Percentiles rank a stretch among this genome's conserved stretches.
Evolutionary conservation across 1,140 invertebrate genomes (phyloP).

Genomic region (Aradophagus sp.): DNA sequence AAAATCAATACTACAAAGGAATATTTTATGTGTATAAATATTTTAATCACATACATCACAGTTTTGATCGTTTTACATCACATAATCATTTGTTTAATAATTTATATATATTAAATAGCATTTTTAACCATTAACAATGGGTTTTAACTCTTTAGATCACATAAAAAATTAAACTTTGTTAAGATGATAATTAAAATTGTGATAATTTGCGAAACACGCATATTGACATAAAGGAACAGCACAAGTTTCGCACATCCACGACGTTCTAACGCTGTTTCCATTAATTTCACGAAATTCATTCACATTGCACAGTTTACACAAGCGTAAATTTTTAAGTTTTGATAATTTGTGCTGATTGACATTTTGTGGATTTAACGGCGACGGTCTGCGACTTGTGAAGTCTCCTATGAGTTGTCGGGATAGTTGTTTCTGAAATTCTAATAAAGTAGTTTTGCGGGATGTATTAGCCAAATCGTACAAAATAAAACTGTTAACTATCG

Average conservation of each 20-base stretch:
- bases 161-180: slow-evolving; percentile 1
- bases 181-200: slow-evolving; percentile 1
- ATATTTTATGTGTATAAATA: too few relatives aligned
- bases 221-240: slow-evolving; percentile 6
- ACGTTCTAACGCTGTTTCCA: slow-evolving; percentile 1
- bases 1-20: too few relatives aligned
- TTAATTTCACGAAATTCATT: background rate
- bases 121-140: too few relatives aligned
- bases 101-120: too few relatives aligned
- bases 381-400: background rate
- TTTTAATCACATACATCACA: too few relatives aligned
- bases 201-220: slow-evolving; percentile 2
- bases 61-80: too few relatives aligned
- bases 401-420: slow-evolving; percentile 1
- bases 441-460: too few relatives aligned
- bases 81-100: too few relatives aligned
- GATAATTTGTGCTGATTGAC: background rate
- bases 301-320: background rate
- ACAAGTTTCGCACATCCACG: slow-evolving; percentile 4
- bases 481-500: slow-evolving; percentile 8
- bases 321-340: background rate
- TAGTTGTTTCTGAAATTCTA: slow-evolving; percentile 4
- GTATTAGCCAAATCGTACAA: slow-evolving; percentile 4
- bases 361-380: background rate
- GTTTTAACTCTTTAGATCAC: too few relatives aligned